phyloP scores from a whole-genome alignment of 2,113 vertebrate genomes.

The Aphyosemion australe region DNA sequence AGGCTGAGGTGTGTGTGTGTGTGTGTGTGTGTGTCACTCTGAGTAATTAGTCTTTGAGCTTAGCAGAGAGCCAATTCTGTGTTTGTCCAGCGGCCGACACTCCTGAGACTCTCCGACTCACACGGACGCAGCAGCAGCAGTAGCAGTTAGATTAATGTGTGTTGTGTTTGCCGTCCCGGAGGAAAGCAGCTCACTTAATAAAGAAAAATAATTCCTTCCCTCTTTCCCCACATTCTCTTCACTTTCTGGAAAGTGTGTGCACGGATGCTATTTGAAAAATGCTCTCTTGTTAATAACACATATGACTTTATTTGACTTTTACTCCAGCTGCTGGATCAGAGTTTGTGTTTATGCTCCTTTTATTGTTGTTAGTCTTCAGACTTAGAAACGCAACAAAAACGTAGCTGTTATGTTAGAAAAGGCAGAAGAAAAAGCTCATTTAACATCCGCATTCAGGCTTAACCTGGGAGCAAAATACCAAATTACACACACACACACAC shows the following conservation, averaged over 20 bases:
- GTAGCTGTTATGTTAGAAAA: too few species aligned
- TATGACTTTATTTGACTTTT: conserved; percentile 45
- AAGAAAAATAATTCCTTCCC: conserved; percentile 98
- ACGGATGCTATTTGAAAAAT: conserved; percentile 6
- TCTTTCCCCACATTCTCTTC: conserved; percentile 56
- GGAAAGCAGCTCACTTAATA: conserved; percentile 94
- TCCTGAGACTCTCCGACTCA: conserved; percentile 44
- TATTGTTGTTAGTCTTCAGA: neutral
- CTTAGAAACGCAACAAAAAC: too few species aligned
- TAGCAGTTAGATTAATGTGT: conserved; percentile 92
- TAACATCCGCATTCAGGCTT: too few species aligned
- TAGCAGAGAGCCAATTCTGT: conserved; percentile 52
- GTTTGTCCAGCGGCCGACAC: conserved; percentile 57
- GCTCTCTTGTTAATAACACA: conserved; percentile 29
- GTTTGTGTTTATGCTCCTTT: accelerated
- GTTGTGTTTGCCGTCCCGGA: conserved; percentile 88
- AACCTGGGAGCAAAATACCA: too few species aligned
- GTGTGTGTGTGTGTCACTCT: conserved; percentile 42
- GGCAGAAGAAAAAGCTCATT: too few species aligned
- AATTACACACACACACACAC: too few species aligned
- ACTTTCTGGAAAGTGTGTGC: conserved; percentile 19
- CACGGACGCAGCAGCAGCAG: conserved; percentile 44
- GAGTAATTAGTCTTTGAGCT: conserved; percentile 67
- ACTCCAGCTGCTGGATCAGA: conserved; percentile 4
- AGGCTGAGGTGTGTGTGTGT: conserved; percentile 15